Evolutionary conservation across 2,113 vertebrate species (phyloP).

Genomic region (Daphoenositta chrysoptera): DNA sequence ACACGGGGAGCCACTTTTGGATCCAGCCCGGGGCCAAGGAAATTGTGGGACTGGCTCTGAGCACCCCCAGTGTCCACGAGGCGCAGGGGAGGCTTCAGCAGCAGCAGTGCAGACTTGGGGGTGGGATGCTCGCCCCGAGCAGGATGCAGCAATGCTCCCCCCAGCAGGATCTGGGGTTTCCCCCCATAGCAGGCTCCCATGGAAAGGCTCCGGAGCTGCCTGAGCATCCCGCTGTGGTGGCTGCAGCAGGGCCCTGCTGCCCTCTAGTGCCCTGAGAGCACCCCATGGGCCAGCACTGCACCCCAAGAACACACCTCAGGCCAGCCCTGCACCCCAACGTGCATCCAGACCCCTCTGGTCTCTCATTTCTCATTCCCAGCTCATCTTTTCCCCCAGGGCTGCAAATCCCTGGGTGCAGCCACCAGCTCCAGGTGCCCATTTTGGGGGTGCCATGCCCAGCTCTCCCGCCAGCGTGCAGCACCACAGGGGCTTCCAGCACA

Average conservation of each 20-base stretch:
- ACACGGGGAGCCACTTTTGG: fast-evolving
- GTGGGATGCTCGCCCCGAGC: fast-evolving
- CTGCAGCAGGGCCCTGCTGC: background rate
- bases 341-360: background rate
- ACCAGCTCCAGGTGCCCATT: background rate
- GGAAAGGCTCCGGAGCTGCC: fast-evolving
- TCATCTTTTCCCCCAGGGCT: background rate
- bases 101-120: background rate
- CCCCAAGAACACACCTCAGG: background rate
- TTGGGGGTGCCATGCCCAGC: background rate
- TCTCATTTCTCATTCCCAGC: background rate
- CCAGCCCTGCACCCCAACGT: background rate
- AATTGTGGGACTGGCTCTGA: background rate
- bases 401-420: background rate
- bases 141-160: background rate
- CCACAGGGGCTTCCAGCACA: background rate
- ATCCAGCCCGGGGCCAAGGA: background rate
- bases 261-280: constrained; percentile 25
- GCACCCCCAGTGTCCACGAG: background rate
- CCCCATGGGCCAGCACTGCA: background rate
- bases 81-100: background rate
- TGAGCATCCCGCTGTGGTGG: fast-evolving
- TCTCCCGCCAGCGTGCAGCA: fast-evolving
- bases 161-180: background rate
- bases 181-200: background rate